These are phyloP conservation scores for Steinernema carpocapsae DNA, from an alignment of 2,888 invertebrate species.

Conservation along the genomic window DNA sequence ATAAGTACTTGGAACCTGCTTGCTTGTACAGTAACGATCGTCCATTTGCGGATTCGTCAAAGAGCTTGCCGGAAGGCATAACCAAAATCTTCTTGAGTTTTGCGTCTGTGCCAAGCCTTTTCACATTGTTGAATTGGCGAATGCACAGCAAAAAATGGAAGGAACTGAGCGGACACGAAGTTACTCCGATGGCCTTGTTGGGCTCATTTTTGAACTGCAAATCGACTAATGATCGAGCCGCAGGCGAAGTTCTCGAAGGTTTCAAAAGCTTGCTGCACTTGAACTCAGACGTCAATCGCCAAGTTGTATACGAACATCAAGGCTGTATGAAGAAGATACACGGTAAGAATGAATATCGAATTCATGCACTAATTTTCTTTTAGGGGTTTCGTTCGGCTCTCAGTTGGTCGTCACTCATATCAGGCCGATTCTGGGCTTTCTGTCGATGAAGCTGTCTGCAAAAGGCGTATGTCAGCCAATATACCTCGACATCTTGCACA, in stretches of 20 bases:
- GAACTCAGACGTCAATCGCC: not conserved
- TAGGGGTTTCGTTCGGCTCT: not conserved
- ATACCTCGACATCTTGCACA: slow-evolving; percentile 3
- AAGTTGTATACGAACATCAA: too few relatives aligned
- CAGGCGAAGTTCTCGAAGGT: slow-evolving; percentile 2
- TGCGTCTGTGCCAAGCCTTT: not conserved
- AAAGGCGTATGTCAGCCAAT: not conserved
- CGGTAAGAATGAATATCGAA: too few relatives aligned
- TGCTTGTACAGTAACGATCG: not conserved
- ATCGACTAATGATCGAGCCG: not conserved
- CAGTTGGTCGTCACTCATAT: not conserved
- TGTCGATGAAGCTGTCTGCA: not conserved
- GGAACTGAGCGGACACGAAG: not conserved
- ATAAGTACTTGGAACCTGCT: not conserved
- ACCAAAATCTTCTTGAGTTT: slow-evolving; percentile 6
- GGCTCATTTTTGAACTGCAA: not conserved
- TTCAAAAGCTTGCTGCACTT: not conserved
- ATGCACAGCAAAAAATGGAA: not conserved
- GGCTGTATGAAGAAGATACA: too few relatives aligned
- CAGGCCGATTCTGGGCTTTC: not conserved
- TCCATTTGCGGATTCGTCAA: not conserved
- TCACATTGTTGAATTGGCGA: not conserved
- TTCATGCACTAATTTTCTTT: not conserved
- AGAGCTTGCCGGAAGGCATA: slow-evolving; percentile 2
- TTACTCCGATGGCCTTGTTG: slow-evolving; percentile 9